These are phyloP conservation scores for Corella eumyota DNA, from an alignment of 23 tunicate genomes.

Conservation along the genomic window DNA sequence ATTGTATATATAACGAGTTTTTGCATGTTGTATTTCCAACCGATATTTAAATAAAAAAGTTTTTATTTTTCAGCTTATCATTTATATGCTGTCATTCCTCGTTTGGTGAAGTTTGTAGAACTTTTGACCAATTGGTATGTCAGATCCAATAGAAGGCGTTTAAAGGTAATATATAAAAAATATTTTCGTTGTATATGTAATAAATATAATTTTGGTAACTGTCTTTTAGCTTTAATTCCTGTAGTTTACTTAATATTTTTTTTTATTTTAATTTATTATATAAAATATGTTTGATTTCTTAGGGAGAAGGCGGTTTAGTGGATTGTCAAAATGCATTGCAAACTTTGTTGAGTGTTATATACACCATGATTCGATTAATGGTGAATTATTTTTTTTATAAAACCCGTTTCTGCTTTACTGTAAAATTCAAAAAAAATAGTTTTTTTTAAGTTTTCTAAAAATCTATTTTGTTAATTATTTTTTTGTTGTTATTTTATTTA, in stretches of 20 bases:
- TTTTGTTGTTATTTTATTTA: too few species aligned
- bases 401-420: not conserved
- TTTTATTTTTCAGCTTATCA: constrained; percentile 37
- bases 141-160: constrained; percentile 73
- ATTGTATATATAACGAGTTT: too few species aligned
- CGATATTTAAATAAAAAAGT: not conserved
- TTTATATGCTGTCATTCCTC: constrained; percentile 89
- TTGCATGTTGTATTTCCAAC: too few species aligned
- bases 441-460: not conserved
- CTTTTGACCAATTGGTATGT: constrained; percentile 99
- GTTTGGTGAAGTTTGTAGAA: constrained; percentile 84
- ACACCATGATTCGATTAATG: constrained; percentile 66
- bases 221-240: too few species aligned
- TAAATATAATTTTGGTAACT: too few species aligned
- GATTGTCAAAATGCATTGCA: constrained; percentile 87
- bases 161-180: constrained; percentile 69
- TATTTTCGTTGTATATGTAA: too few species aligned
- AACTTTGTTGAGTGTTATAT: constrained; percentile 74
- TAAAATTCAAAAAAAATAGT: too few species aligned
- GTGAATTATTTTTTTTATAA: constrained; percentile 16
- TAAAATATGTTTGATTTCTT: too few species aligned
- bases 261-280: too few species aligned
- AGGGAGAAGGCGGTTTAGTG: constrained; percentile 90
- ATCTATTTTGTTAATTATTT: not conserved
- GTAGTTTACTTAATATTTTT: too few species aligned